Percentiles rank a stretch among this genome's conserved stretches.
Evolutionary conservation across 2,113 vertebrate species (phyloP).

Genomic region (Heterotilapia buettikoferi): DNA sequence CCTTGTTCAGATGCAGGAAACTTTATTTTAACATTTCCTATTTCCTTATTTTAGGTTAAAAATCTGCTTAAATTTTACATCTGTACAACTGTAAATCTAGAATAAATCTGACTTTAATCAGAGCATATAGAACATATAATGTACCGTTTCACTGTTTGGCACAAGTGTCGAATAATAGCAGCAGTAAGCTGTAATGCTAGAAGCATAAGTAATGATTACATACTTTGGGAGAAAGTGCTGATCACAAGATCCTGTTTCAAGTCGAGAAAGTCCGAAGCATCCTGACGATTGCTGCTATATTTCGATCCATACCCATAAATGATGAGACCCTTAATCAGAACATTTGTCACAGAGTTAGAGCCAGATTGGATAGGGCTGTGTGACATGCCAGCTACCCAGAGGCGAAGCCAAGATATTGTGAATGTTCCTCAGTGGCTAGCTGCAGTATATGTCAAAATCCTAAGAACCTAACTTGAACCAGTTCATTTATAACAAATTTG

Average conservation of each 20-base stretch:
- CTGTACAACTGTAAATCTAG: background rate
- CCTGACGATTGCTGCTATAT: background rate
- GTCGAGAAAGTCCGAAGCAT: fast-evolving
- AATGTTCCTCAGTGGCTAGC: background rate
- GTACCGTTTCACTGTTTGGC: background rate
- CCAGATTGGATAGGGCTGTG: background rate
- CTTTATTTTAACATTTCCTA: background rate
- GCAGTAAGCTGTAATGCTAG: background rate
- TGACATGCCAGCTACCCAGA: background rate
- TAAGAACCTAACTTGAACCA: background rate
- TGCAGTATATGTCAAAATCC: background rate
- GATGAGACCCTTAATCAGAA: background rate
- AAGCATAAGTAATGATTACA: background rate
- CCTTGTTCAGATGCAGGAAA: background rate
- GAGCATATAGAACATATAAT: background rate
- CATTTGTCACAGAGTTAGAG: background rate
- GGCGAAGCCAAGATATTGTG: background rate
- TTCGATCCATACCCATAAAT: background rate
- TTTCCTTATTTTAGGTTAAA: background rate
- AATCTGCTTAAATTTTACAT: background rate
- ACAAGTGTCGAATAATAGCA: background rate
- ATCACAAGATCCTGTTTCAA: background rate
- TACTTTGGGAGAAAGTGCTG: background rate
- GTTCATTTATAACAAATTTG: background rate
- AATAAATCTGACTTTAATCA: background rate